Evolutionary conservation across 2,113 vertebrate genomes (phyloP), one percentile per base, ranked within the genome.

Genomic region (Hippocampus zosterae): DNA sequence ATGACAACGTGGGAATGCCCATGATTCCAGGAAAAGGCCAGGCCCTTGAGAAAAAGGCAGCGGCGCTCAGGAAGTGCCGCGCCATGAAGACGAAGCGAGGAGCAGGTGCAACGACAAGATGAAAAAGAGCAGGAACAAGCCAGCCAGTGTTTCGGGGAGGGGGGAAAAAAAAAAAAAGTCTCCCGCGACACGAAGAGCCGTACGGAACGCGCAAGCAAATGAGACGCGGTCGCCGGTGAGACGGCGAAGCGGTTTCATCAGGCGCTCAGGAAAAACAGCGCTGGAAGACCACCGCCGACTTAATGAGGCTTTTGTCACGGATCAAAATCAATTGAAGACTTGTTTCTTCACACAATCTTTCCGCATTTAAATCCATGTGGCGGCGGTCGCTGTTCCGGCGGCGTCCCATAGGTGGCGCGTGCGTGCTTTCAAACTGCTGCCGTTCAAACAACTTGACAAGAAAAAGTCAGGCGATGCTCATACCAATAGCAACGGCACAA

Each of bases 171-270:
- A 65, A 65, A 79, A 71, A 67, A 72, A 83, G 59, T 69, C 70
- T 71, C 77, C 66, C 60, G 81, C 79, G 82, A 77, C 81, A 74
- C 81, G 77, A 74, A 78, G 79, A 86, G 75, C 87, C 79, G 68
- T 70, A 72, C 78, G 70, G 83, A 84, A 87, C 87, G 77, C 83
- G 82, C 61, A 83, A 80, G 80, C 76, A 88, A 84, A 88, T 90
- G 82, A 87, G 84, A 83, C 80, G 81, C 82, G 81, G 85, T 88
- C 86, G 84, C 81, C 79, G 66, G 65, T 85, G 81, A 83, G 82
- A 77, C 69, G 65, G 76, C 65, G 80, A 88, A 86, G 81, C 82
- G 81, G 84, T 82, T 79, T 87, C 85, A 91, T 90, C 89, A 88
- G 75, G 64, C 78, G 48, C 63, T 75, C 65, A 18, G 8, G 19